phyloP scores from a whole-genome alignment of 2,888 invertebrate species.

The Synergus laeviventris region DNA sequence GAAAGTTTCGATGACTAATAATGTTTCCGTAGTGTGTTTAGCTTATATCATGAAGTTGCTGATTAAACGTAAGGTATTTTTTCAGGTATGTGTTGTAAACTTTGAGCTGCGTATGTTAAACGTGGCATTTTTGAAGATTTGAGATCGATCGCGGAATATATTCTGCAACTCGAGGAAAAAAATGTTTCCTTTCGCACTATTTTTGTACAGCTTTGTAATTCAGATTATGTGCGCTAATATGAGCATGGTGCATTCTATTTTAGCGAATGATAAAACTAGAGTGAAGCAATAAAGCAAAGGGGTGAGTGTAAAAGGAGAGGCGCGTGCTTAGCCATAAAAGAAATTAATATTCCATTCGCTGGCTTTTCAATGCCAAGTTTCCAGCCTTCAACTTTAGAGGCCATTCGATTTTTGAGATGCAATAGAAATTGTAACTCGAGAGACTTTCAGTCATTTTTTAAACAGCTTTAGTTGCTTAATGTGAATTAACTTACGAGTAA shows the following conservation, averaged over 20 bases:
- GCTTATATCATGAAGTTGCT: background rate
- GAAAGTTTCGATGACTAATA: no score
- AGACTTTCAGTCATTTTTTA: no score
- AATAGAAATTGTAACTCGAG: background rate
- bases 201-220: slow-evolving; percentile 54
- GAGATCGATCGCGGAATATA: slow-evolving; percentile 14
- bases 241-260: slow-evolving; percentile 60
- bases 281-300: slow-evolving; percentile 4
- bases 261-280: slow-evolving; percentile 48
- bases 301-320: background rate
- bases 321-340: background rate
- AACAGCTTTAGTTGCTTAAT: no score
- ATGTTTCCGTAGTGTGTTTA: no score
- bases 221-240: slow-evolving; percentile 42
- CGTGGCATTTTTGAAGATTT: background rate
- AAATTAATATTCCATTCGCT: slow-evolving; percentile 32
- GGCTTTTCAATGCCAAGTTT: background rate
- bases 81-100: background rate
- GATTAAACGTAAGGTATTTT: background rate
- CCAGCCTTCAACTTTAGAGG: slow-evolving; percentile 2
- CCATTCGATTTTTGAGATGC: background rate
- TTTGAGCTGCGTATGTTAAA: background rate
- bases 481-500: no score
- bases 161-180: background rate
- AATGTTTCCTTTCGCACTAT: slow-evolving; percentile 57